Conservation (phyloP, 1,140 invertebrate genomes). For the Lepidostoma basale region DNA sequence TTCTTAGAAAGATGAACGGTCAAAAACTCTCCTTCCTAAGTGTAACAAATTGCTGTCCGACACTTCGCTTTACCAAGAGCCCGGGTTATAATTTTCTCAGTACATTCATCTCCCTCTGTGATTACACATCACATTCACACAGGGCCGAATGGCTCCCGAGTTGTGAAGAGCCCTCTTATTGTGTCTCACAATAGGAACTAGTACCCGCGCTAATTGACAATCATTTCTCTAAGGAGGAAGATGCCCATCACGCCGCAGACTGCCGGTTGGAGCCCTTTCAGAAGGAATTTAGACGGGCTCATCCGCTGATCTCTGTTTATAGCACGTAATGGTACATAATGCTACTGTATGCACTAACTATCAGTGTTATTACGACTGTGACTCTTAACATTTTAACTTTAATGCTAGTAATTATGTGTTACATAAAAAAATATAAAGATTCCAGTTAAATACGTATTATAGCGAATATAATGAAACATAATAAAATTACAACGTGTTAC, state of each 20-base stretch:
- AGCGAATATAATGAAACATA: too few relatives aligned
- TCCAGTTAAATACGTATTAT: too few relatives aligned
- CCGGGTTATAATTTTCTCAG: too few relatives aligned
- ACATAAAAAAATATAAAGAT: too few relatives aligned
- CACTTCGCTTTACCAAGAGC: too few relatives aligned
- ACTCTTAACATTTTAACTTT: too few relatives aligned
- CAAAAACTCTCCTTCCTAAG: too few relatives aligned
- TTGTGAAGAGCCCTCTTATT: not conserved
- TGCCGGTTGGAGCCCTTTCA: conserved; percentile 20
- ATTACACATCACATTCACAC: not conserved
- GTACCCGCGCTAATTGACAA: not conserved
- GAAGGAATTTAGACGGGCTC: not conserved
- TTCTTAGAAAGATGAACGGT: too few relatives aligned
- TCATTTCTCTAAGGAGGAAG: conserved; percentile 28
- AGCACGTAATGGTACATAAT: conserved; percentile 9
- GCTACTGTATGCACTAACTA: not conserved
- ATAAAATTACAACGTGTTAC: too few relatives aligned
- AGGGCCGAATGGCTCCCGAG: not conserved
- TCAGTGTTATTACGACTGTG: too few relatives aligned
- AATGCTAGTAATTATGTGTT: too few relatives aligned
- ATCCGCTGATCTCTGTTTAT: not conserved
- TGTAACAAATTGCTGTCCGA: too few relatives aligned
- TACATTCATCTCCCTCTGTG: not conserved
- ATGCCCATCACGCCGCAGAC: conserved; percentile 9
- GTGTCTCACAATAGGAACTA: not conserved